phyloP scores from a whole-genome alignment of 2,113 vertebrate species.

The Marcusenius ussheri region DNA sequence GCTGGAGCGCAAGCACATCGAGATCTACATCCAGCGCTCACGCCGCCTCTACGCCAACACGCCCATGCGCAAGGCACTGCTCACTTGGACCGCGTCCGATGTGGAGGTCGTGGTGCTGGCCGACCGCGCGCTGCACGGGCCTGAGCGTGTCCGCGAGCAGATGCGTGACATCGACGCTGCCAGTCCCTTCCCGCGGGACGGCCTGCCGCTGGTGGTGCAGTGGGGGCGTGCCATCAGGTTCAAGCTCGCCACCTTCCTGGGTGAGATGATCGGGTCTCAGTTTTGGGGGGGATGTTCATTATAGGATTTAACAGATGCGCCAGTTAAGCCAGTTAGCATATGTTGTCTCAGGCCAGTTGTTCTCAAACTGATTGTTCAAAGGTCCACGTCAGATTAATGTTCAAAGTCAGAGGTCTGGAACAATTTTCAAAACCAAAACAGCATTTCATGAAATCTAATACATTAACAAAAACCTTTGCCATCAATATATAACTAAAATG shows the following conservation, averaged over 20 bases:
- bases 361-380: background rate
- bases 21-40: constrained; percentile 97
- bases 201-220: constrained; percentile 78
- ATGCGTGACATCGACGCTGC: constrained; percentile 74
- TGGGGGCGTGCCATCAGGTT: constrained; percentile 91
- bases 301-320: background rate
- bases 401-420: background rate
- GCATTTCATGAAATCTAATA: background rate
- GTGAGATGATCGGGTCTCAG: constrained; percentile 58
- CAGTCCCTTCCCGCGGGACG: constrained; percentile 83
- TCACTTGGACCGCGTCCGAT: constrained; percentile 83
- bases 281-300: background rate
- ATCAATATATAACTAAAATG: background rate
- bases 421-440: background rate
- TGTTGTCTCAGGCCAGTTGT: background rate
- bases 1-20: constrained; percentile 92
- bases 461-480: background rate
- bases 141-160: constrained; percentile 74
- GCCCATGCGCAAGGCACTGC: constrained; percentile 85
- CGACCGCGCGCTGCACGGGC: constrained; percentile 77
- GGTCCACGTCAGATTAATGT: background rate
- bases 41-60: constrained; percentile 89
- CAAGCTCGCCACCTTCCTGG: constrained; percentile 74
- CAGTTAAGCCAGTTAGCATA: background rate
- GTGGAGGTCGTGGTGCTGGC: constrained; percentile 79